Evolutionary conservation across 2,797 vertebrate species (phyloP), one percentile per base, ranked within the genome.

Genomic region (Etheostoma perlongum): DNA sequence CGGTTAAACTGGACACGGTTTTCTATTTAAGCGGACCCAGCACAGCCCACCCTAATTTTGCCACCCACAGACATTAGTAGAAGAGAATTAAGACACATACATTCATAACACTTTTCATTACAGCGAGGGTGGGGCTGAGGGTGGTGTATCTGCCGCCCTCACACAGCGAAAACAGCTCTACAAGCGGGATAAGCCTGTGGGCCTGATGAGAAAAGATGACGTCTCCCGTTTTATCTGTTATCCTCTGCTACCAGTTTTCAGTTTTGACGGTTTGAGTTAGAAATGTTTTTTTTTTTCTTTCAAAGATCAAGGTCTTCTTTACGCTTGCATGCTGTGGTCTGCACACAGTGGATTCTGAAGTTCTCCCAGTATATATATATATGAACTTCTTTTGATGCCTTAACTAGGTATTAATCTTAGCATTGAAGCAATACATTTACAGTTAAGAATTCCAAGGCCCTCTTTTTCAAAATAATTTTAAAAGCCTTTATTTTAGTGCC

Each of bases 21-120:
- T 88, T 88, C 91, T 88, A 89, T 94, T 93, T 93, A 90, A 92
- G 88, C 77, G 64, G 84, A 75, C 83, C 64, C 88, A 76, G 83
- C 85, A 69, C 82, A 83, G 90, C 94, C 94, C 93, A 92, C 91
- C 93, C 89, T 81, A 88, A 91, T 85, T 89, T 89, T 93, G 93
- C 94, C 95, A 95, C 95, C 95, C 95, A 95, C 95, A 92, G 90
- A 93, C 95, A 91, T 91, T 90, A 89, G 88, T 84, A 78, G 88
- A 64, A 83, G 81, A 92, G 94, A 93, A 95, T 95, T 93, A 95
- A 94, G 91, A 88, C 93, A 89, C 91, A 95, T 95, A 95, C 94
- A 96, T 96, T 95, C 95, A 96, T 96, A 95, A 93, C 93, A 89
- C 93, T 93, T 93, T 94, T 95, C 93, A 93, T 94, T 92, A 90